Percentiles rank a stretch among this genome's conserved stretches.
These are phyloP conservation scores for Epinotia bilunana DNA, from an alignment of 2,888 invertebrate species.

Conservation along the genomic window DNA sequence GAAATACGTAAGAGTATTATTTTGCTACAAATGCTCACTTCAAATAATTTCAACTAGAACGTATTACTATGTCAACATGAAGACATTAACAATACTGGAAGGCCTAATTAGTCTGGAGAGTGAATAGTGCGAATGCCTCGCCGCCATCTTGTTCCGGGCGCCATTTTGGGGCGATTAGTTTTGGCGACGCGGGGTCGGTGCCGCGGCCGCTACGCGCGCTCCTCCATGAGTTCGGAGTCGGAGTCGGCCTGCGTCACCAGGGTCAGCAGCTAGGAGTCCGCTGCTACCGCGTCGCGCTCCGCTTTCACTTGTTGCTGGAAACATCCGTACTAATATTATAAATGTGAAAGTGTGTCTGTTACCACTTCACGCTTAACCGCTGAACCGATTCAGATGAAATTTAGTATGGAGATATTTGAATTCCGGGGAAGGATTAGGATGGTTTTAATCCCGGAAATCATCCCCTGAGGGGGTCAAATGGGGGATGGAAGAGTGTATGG, in stretches of 20 bases:
- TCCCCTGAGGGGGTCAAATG: no score
- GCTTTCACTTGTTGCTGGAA: constrained; percentile 87
- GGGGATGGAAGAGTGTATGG: no score
- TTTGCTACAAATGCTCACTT: not conserved
- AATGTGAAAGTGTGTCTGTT: no score
- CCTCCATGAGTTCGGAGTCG: constrained; percentile 23
- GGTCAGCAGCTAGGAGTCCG: constrained; percentile 77
- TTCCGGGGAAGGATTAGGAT: no score
- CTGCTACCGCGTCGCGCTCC: constrained; percentile 86
- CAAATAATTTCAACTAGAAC: not conserved
- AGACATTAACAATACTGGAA: constrained; percentile 19
- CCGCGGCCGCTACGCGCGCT: constrained; percentile 19
- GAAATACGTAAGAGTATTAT: not conserved
- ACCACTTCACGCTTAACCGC: no score
- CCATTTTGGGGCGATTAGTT: not conserved
- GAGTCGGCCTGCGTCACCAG: constrained; percentile 61
- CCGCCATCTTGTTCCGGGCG: constrained; percentile 1
- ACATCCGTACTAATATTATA: no score
- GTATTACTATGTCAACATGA: not conserved
- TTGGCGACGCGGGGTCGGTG: not conserved
- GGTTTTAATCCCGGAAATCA: no score
- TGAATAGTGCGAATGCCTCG: not conserved
- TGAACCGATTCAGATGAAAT: no score
- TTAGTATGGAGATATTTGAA: no score
- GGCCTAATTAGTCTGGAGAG: not conserved